These are phyloP conservation scores for Podarcis cretensis DNA, from an alignment of 2,113 vertebrate genomes.

Conservation along the genomic window DNA sequence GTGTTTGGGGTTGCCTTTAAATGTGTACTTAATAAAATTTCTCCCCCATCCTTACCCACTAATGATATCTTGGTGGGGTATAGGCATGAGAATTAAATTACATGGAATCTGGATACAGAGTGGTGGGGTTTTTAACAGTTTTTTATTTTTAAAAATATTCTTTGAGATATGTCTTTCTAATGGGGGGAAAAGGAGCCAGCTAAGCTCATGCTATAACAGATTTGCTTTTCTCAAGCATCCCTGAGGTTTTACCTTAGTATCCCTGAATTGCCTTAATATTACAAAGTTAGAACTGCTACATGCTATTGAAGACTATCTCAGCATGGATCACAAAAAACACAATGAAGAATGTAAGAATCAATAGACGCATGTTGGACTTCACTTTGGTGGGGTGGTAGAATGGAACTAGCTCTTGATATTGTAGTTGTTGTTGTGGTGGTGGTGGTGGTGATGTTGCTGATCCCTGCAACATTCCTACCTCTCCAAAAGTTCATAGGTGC, in stretches of 20 bases:
- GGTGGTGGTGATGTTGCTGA: background rate
- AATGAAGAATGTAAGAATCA: conserved; percentile 23
- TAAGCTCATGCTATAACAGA: background rate
- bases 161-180: conserved; percentile 3
- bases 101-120: background rate
- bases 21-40: no score
- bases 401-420: conserved; percentile 11
- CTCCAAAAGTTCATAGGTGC: conserved; percentile 7
- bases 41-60: no score
- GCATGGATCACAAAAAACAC: conserved; percentile 21
- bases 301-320: conserved; percentile 33
- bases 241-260: conserved; percentile 4
- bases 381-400: background rate
- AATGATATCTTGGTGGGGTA: background rate
- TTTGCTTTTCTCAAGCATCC: background rate
- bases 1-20: no score
- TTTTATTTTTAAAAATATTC: no score
- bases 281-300: conserved; percentile 4
- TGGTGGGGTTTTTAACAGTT: background rate
- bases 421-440: background rate
- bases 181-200: background rate
- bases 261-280: conserved; percentile 16
- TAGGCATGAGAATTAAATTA: background rate
- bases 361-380: conserved; percentile 19
- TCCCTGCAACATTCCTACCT: conserved; percentile 21